Conservation (phyloP, 2,797 vertebrate genomes). For the Borostomias antarcticus region DNA sequence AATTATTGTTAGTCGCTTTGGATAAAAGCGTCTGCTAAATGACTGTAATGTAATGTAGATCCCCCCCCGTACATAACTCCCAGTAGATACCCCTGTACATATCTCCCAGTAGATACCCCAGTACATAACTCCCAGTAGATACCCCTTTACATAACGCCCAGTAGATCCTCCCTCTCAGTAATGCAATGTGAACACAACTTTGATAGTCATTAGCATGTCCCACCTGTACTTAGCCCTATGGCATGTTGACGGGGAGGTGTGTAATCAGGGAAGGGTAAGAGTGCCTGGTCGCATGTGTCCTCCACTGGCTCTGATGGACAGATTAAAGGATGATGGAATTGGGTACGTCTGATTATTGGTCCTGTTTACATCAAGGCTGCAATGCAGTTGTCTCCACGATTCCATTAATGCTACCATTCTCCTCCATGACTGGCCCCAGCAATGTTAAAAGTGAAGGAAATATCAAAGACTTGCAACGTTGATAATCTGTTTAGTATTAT, state of each 20-base stretch:
- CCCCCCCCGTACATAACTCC: too few species aligned
- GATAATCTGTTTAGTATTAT: not conserved
- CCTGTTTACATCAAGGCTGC: not conserved
- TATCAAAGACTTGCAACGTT: not conserved
- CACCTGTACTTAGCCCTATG: too few species aligned
- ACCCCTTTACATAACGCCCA: too few species aligned
- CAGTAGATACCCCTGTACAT: too few species aligned
- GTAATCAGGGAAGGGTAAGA: not conserved
- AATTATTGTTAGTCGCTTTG: too few species aligned
- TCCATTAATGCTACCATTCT: constrained; percentile 8
- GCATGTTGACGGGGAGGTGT: too few species aligned
- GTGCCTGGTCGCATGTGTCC: not conserved
- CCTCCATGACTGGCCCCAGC: constrained; percentile 1
- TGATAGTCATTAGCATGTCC: not conserved
- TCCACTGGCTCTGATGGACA: not conserved
- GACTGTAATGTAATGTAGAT: too few species aligned
- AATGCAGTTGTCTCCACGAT: not conserved
- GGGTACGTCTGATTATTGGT: not conserved
- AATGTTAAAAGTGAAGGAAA: constrained; percentile 4
- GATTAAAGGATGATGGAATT: constrained; percentile 18
- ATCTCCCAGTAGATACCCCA: too few species aligned
- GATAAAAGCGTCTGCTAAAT: too few species aligned
- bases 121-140: too few species aligned
- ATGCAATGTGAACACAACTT: too few species aligned
- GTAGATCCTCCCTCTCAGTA: not conserved